phyloP scores from a whole-genome alignment of 2,797 vertebrate genomes.

The Neosilurus mollespiculum region DNA sequence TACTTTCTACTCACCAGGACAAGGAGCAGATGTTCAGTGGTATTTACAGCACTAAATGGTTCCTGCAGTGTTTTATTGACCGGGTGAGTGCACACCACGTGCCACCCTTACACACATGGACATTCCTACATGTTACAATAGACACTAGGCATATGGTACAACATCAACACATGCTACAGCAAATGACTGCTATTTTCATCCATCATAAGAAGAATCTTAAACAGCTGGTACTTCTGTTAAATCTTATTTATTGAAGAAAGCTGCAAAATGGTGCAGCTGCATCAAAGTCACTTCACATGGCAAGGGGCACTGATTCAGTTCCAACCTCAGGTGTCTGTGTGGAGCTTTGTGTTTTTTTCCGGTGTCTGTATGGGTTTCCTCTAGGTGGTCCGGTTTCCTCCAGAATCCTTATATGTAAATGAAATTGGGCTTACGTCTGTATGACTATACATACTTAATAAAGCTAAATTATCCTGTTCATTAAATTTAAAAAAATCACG shows the following conservation, averaged over 20 bases:
- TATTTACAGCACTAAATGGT: slow-evolving; percentile 93
- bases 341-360: neutral
- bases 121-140: slow-evolving; percentile 2
- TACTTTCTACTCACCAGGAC: slow-evolving; percentile 71
- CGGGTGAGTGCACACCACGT: slow-evolving; percentile 73
- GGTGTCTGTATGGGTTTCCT: neutral
- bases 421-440: too few relatives aligned
- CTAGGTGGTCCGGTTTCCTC: neutral
- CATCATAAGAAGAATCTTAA: neutral
- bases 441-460: too few relatives aligned
- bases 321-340: neutral
- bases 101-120: neutral
- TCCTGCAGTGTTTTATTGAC: slow-evolving; percentile 92
- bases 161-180: slow-evolving; percentile 5
- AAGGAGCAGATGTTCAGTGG: slow-evolving; percentile 89
- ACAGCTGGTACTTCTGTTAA: slow-evolving; percentile 1
- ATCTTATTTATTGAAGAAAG: neutral
- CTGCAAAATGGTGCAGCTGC: neutral
- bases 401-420: neutral
- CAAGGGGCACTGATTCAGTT: neutral
- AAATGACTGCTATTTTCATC: slow-evolving; percentile 10
- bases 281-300: neutral
- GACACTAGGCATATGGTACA: slow-evolving; percentile 5
- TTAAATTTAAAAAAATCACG: neutral
- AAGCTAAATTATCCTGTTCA: neutral